Evolutionary conservation across 2,113 vertebrate species (phyloP), one percentile per base, ranked within the genome.

Genomic region (Chionomys nivalis): DNA sequence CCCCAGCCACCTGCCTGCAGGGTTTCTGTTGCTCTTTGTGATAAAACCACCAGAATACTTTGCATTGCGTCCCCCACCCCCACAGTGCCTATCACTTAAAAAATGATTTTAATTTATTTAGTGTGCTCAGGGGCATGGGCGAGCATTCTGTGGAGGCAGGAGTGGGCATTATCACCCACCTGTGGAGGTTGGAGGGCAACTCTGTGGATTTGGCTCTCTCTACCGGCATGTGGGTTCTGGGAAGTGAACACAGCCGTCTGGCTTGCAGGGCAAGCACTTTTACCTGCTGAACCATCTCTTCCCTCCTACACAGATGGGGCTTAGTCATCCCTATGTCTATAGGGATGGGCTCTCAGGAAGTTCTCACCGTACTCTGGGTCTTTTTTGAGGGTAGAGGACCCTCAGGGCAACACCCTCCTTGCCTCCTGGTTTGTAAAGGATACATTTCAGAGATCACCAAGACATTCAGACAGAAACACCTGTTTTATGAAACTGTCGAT

Each of bases 401-500:
- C 44, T 39, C 47, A n/a, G 87, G 52, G 14, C 2, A 2, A 8
- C 17, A 5, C 55, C 26, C 36, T 49, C 17, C 39, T 7, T 39
- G 19, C 12, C 6, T 97, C 78, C 89, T 95, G n/a, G 92, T 97
- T 97, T 93, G 58, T 97, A 61, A 33, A 93, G 94, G 96, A 94
- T 97, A 91, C 68, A 95, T 68, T 93, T 97, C 89, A 94, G 75
- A 97, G 76, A 96, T 96, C 94, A 91, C 77, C 91, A 17, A 79
- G 3, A 91, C 83, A 78, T 97, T 98, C 75, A 86, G 93, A 97
- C 61, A 91, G 52, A 14, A 96, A 31, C 33, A 85, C 87, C 0
- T 42, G 1, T 94, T 97, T 97, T 96, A 97, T 97, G 98, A 92
- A 97, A 98, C 94, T 93, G 6, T 96, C 96, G 93, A 36, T 85